Base-by-base conservation (phyloP, 2,113 vertebrate genomes). In the Mungos mungo region DNA sequence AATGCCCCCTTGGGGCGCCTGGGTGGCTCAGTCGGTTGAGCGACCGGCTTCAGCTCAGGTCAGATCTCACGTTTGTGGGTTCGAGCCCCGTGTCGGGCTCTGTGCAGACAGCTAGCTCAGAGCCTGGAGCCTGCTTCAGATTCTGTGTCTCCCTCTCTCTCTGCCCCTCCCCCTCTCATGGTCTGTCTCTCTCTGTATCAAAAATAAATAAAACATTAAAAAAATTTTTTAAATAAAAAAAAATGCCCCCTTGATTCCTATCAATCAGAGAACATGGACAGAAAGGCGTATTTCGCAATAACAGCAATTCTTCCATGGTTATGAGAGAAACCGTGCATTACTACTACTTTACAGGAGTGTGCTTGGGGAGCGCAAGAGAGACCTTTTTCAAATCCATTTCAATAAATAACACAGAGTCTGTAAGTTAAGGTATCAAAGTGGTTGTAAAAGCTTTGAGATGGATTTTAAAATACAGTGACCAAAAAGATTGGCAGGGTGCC, bases 371-470 rank as follows among this genome's bases (percentile, higher is more conserved):
- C 77, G 50, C 47, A 83, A 27, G 29, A 85, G 79, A 80, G 33
- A 57, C 27, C 14, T 41, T 93, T 84, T 81, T 82, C 23, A 91
- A 69, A 77, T 92, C 31, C 77, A 74, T 86, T 82, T 95, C 38
- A 54, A 6, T 76, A 45, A 29, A 15, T 79, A 23, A 23, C 1
- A 8, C 21, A 14, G 66, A 10, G 3, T 31, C 45, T 76, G 15
- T 50, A 77, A 68, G 33, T 31, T 91, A 77, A 93, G 13, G 41
- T n/a, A 50, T 29, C 50, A 76, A 66, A 96, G 23, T 88, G 15
- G 3, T 79, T 82, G 71, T 90, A 77, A 95, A 92, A 45, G 12
- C 71, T 92, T 89, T 79, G 54, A 93, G 79, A 80, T 50, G 38
- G 35, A 76, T 57, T 86, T 41, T 35, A 76, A 86, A 91, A 72